Percentiles rank a stretch among this genome's conserved stretches.
Evolutionary conservation across 1,140 invertebrate species (phyloP).

Genomic region (Drosophila truncata): DNA sequence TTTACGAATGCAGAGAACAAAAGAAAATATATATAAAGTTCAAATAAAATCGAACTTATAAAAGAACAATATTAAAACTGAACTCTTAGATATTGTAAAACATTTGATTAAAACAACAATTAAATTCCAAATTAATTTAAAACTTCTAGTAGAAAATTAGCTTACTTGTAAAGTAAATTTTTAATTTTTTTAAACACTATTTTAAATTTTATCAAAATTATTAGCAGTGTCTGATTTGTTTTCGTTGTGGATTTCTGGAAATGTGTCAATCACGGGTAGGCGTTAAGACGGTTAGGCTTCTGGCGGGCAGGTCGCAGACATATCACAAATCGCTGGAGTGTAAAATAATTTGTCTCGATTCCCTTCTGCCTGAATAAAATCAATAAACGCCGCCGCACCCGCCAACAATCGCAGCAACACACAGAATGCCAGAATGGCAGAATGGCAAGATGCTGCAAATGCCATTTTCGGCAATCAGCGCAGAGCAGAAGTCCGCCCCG

Average conservation of each 20-base stretch:
- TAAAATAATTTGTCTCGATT: constrained; percentile 81
- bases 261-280: constrained; percentile 52
- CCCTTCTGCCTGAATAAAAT: constrained; percentile 63
- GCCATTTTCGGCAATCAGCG: constrained; percentile 46
- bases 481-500: constrained; percentile 13
- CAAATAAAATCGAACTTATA: no score
- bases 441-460: constrained; percentile 52
- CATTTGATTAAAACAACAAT: neutral
- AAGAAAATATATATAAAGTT: no score
- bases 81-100: neutral
- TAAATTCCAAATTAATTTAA: neutral
- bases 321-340: constrained; percentile 71
- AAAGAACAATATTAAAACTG: no score
- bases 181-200: neutral
- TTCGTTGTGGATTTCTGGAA: constrained; percentile 33
- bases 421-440: neutral
- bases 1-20: neutral
- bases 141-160: neutral
- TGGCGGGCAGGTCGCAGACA: constrained; percentile 56
- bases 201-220: neutral
- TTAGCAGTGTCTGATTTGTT: constrained; percentile 9
- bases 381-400: constrained; percentile 44
- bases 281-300: constrained; percentile 26
- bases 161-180: neutral
- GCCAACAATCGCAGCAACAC: constrained; percentile 23